Evolutionary conservation across 2,888 invertebrate species (phyloP).

Genomic region (Himalopsyche anomala): DNA sequence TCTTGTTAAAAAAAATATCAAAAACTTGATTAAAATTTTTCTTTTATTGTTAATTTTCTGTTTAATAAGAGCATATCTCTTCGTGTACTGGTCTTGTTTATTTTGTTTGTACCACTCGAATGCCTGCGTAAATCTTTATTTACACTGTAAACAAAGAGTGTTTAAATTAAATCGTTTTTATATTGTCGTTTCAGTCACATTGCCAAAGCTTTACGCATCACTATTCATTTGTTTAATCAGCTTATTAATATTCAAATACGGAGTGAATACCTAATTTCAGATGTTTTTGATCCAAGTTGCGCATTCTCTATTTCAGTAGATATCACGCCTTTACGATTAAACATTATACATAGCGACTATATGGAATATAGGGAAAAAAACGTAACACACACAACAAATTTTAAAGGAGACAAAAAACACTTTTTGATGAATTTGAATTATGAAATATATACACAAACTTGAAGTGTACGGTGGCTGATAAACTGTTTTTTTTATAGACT

Average conservation of each 20-base stretch:
- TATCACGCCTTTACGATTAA: background rate
- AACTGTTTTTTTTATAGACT: too few species aligned
- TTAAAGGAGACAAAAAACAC: too few species aligned
- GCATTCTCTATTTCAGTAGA: background rate
- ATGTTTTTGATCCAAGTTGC: background rate
- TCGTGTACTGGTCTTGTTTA: background rate
- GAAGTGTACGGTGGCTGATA: too few species aligned
- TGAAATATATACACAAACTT: too few species aligned
- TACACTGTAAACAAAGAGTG: background rate
- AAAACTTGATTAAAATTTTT: too few species aligned
- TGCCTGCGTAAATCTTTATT: background rate
- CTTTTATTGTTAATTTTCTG: too few species aligned
- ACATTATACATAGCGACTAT: background rate
- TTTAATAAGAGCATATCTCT: too few species aligned
- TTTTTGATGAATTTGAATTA: too few species aligned
- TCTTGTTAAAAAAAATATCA: too few species aligned
- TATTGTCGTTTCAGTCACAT: constrained; percentile 15
- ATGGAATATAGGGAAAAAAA: too few species aligned
- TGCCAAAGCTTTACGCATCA: constrained; percentile 22
- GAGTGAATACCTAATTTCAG: constrained; percentile 13
- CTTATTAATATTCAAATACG: constrained; percentile 16
- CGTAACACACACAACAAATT: too few species aligned
- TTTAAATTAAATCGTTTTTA: background rate
- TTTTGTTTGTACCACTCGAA: constrained; percentile 1
- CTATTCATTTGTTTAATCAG: constrained; percentile 21